phyloP scores from a whole-genome alignment of 1,140 invertebrate genomes.

The Formica exsecta region DNA sequence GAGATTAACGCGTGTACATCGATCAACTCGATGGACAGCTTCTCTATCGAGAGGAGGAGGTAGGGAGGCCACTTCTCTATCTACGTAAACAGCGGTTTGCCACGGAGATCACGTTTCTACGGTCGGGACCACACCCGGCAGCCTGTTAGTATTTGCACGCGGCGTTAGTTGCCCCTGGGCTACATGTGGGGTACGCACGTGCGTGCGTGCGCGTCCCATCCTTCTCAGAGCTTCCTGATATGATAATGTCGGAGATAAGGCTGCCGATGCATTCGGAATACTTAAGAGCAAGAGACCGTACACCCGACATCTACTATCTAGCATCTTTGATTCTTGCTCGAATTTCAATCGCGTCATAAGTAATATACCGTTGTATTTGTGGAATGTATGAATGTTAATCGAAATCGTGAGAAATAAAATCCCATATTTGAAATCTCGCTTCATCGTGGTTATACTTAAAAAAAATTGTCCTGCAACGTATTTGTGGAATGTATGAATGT shows the following conservation, averaged over 20 bases:
- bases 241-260: slow-evolving; percentile 73
- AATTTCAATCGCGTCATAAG: background rate
- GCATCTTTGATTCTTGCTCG: background rate
- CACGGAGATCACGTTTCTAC: slow-evolving; percentile 79
- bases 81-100: slow-evolving; percentile 79
- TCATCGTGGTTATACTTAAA: too few species aligned
- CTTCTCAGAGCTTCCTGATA: slow-evolving; percentile 47
- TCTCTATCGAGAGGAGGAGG: slow-evolving; percentile 3
- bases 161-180: slow-evolving; percentile 61
- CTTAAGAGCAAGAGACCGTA: background rate
- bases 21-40: slow-evolving; percentile 61
- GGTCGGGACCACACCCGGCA: slow-evolving; percentile 73
- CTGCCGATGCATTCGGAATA: slow-evolving; percentile 55
- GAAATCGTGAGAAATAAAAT: background rate
- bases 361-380: background rate
- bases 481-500: background rate
- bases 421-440: background rate
- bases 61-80: slow-evolving; percentile 61
- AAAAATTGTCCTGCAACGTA: background rate
- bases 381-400: background rate
- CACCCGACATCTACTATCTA: slow-evolving; percentile 9
- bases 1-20: slow-evolving; percentile 70
- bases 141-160: slow-evolving; percentile 75
- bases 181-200: slow-evolving; percentile 73
- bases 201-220: slow-evolving; percentile 66